These are phyloP conservation scores for Arctocebus calabarensis DNA, from an alignment of 2,797 vertebrate species.

Conservation along the genomic window DNA sequence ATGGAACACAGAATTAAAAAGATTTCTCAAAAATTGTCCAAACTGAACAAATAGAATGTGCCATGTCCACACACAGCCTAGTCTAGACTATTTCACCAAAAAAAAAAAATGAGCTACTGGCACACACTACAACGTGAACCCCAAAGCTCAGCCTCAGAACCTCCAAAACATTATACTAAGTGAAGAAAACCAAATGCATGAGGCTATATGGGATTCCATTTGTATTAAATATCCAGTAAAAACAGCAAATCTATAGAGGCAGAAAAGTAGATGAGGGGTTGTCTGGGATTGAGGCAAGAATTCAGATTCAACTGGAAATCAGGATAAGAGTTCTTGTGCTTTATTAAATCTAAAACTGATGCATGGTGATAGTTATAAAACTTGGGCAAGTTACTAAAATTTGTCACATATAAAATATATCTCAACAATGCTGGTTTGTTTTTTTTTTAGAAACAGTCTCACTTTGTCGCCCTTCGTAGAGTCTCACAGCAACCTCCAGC, in stretches of 20 bases:
- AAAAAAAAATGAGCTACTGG: not conserved
- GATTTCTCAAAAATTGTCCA: not conserved
- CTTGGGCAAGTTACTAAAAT: slow-evolving; percentile 5
- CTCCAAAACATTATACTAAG: not conserved
- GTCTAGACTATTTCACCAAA: not conserved
- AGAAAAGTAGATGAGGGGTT: not conserved
- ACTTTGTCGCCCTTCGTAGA: too few relatives aligned
- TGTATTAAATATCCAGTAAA: not conserved
- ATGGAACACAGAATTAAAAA: slow-evolving; percentile 5
- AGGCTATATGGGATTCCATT: not conserved
- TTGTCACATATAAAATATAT: not conserved
- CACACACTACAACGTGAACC: not conserved
- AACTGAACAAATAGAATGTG: not conserved
- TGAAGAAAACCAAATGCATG: not conserved
- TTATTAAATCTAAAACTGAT: slow-evolving; percentile 19
- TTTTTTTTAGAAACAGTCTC: too few relatives aligned
- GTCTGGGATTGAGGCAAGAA: not conserved
- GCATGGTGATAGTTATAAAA: slow-evolving; percentile 16
- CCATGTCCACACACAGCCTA: not conserved
- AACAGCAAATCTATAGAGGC: not conserved
- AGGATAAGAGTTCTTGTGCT: not conserved
- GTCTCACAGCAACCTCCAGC: too few relatives aligned
- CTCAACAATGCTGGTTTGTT: not conserved
- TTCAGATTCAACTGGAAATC: not conserved
- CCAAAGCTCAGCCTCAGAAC: not conserved